Percentiles rank a stretch among this genome's conserved stretches.
Evolutionary conservation across 2,888 invertebrate genomes (phyloP).

Genomic region (Silvanus unidentatus): DNA sequence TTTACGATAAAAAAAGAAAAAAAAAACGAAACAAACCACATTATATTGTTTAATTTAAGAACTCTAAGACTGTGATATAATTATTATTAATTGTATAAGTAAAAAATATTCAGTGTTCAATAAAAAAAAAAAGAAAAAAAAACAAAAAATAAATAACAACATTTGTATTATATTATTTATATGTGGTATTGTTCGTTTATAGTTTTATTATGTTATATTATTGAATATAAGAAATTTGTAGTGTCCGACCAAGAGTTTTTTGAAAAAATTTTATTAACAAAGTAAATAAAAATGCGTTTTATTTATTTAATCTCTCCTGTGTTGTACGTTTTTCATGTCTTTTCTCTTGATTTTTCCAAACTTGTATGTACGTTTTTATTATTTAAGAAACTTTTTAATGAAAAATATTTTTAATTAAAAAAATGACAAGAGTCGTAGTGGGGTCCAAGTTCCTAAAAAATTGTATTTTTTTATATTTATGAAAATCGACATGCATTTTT

Average conservation of each 20-base stretch:
- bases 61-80: constrained; percentile 45
- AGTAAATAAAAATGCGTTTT: neutral
- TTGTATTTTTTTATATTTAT: constrained; percentile 8
- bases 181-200: constrained; percentile 36
- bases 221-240: constrained; percentile 38
- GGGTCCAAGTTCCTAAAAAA: constrained; percentile 44
- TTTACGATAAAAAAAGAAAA: constrained; percentile 9
- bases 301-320: neutral
- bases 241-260: neutral
- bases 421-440: constrained; percentile 9
- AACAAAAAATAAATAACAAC: neutral
- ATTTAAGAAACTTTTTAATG: too few relatives aligned
- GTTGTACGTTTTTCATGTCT: constrained; percentile 32
- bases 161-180: constrained; percentile 31
- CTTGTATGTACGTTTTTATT: constrained; percentile 12
- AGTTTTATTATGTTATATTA: constrained; percentile 26
- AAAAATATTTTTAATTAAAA: too few relatives aligned
- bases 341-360: constrained; percentile 16
- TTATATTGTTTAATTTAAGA: constrained; percentile 32
- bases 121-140: constrained; percentile 30
- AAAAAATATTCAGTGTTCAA: constrained; percentile 34
- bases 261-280: neutral
- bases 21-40: constrained; percentile 23
- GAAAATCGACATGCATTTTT: constrained; percentile 6
- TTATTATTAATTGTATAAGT: constrained; percentile 37